A percentile compares a stretch with the other conserved stretches of the same genome.
Conservation (phyloP, 2,888 invertebrate species). For the Drosophila parthenogenetica region DNA sequence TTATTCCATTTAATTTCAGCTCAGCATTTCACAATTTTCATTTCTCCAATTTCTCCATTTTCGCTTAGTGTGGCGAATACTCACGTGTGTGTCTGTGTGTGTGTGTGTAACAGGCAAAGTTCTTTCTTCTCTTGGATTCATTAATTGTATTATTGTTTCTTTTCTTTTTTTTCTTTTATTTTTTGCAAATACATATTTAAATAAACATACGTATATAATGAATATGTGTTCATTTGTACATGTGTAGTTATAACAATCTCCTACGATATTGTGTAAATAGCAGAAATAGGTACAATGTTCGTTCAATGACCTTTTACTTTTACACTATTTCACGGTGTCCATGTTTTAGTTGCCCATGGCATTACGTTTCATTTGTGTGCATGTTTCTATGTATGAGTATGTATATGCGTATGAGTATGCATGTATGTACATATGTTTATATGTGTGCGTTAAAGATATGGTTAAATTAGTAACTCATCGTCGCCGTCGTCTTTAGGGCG, state of each 20-base stretch:
- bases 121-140: conserved; percentile 38
- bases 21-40: conserved; percentile 53
- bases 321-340: conserved; percentile 57
- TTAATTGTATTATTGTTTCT: conserved; percentile 37
- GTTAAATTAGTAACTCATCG: conserved; percentile 67
- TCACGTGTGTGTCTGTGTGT: conserved; percentile 3
- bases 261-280: conserved; percentile 51
- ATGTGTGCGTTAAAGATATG: conserved; percentile 57
- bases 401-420: conserved; percentile 17
- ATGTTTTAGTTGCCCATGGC: conserved; percentile 42
- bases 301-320: conserved; percentile 79
- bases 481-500: conserved; percentile 31
- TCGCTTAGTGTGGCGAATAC: conserved; percentile 61
- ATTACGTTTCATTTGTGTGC: conserved; percentile 27
- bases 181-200: conserved; percentile 41
- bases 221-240: conserved; percentile 2
- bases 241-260: conserved; percentile 49
- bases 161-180: conserved; percentile 43
- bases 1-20: conserved; percentile 47
- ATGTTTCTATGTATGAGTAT: conserved; percentile 16
- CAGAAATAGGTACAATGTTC: conserved; percentile 79
- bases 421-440: conserved; percentile 17
- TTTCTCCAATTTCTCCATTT: conserved; percentile 72
- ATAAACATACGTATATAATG: conserved; percentile 9
- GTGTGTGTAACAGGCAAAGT: conserved; percentile 41